phyloP scores from a whole-genome alignment of 2,797 vertebrate species.

The Labroides dimidiatus region DNA sequence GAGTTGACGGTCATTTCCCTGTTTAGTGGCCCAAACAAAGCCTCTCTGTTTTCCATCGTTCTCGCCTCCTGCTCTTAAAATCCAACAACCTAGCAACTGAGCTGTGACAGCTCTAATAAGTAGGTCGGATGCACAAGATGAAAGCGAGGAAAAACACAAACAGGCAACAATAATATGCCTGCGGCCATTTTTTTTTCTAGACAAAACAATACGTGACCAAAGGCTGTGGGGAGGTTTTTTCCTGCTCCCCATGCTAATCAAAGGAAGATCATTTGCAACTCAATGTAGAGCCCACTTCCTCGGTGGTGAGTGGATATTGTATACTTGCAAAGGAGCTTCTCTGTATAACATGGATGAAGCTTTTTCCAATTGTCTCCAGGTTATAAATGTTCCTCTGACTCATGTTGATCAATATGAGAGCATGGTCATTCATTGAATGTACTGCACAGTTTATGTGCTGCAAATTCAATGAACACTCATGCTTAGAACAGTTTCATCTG shows the following conservation, averaged over 20 bases:
- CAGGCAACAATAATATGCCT: slow-evolving; percentile 21
- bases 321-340: slow-evolving; percentile 77
- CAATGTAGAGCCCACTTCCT: slow-evolving; percentile 67
- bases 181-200: slow-evolving; percentile 23
- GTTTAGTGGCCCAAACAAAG: slow-evolving; percentile 12
- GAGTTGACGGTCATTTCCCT: not conserved
- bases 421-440: slow-evolving; percentile 3
- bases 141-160: slow-evolving; percentile 36
- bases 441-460: not conserved
- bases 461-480: too few species aligned
- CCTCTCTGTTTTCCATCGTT: not conserved
- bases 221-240: slow-evolving; percentile 37
- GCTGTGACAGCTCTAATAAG: slow-evolving; percentile 18
- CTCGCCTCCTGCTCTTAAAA: slow-evolving; percentile 9
- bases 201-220: slow-evolving; percentile 47
- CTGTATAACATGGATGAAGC: slow-evolving; percentile 41
- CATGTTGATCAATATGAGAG: slow-evolving; percentile 25
- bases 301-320: slow-evolving; percentile 65
- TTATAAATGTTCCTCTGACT: slow-evolving; percentile 20
- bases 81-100: slow-evolving; percentile 22
- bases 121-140: slow-evolving; percentile 30
- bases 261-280: slow-evolving; percentile 76
- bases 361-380: slow-evolving; percentile 22
- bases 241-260: slow-evolving; percentile 67
- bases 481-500: too few species aligned